Evolutionary conservation across 2,888 invertebrate species (phyloP).

Genomic region (Hyalella azteca): DNA sequence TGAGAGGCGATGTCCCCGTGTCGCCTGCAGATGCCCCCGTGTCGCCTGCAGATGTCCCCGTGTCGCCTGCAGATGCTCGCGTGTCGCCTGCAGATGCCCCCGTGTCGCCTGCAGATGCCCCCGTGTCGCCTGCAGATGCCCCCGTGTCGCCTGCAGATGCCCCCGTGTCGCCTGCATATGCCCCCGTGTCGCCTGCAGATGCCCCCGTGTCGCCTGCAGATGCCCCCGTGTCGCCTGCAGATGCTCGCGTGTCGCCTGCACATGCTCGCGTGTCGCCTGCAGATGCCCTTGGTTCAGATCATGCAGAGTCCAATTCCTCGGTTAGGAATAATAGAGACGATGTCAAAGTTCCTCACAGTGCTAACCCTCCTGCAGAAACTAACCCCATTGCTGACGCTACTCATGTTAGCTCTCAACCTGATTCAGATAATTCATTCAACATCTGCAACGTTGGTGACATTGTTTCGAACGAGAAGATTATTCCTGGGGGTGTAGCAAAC

Average conservation of each 20-base stretch:
- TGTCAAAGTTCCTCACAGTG: neutral
- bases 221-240: neutral
- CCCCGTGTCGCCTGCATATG: neutral
- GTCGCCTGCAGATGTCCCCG: neutral
- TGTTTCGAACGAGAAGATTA: too few relatives aligned
- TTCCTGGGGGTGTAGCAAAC: too few relatives aligned
- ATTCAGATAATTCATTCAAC: too few relatives aligned
- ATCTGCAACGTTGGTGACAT: too few relatives aligned
- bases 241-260: neutral
- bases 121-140: neutral
- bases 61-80: neutral
- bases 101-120: neutral
- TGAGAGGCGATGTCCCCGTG: neutral
- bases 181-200: neutral
- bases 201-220: neutral
- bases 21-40: neutral
- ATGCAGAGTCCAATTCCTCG: neutral
- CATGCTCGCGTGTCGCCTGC: neutral
- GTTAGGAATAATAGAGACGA: neutral
- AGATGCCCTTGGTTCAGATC: neutral
- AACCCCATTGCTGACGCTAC: neutral
- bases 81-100: neutral
- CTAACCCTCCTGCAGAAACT: neutral
- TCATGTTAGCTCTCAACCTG: too few relatives aligned
- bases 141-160: neutral